Evolutionary conservation across 2,888 invertebrate genomes (phyloP), one percentile per base, ranked within the genome.

Genomic region (Epistrophe grossulariae): DNA sequence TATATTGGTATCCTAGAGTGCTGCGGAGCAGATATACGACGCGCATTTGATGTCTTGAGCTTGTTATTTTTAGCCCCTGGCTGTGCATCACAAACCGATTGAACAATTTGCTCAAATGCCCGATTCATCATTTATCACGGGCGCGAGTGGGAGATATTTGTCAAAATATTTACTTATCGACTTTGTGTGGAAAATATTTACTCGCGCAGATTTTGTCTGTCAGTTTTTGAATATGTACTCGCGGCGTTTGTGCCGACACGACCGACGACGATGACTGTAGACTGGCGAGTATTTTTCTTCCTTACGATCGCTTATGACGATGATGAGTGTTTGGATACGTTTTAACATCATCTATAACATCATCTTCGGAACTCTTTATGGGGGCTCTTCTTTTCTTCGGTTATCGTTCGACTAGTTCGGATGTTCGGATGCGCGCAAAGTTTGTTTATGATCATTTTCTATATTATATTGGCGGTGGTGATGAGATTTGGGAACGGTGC

Each of bases 131-230:
- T 85, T 85, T 82, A 85, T 78, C 85, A 85, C 85, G 68, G 60
- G 62, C 79, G 57, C 83, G 83, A 79, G 83, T 87, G 79, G 83
- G 79, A 83, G 83, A 79, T 83, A 87, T 87, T 87, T 87, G 87
- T 87, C 87, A 87, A 87, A 87, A 87, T 87, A 87, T 87, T 87
- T 87, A 87, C 83, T 71, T 83, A 87, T 79, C 87, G 83, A 87
- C 83, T 84, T 50, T 81, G 79, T 83, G 83, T 79, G 70, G 79
- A 87, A 87, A 87, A 87, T 87, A 87, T 87, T 87, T 87, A 87
- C 87, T 83, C 87, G 79, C 62, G 50, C 74, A 83, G 64, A 59
- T 50, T 87, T 87, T 50, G 74, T 83, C 87, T 83, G 87, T 87
- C 87, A 87, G 83, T 79, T 55, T 66, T 55, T 66, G 76, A 66